Evolutionary conservation across 2,113 vertebrate genomes (phyloP).

Genomic region (Mellivora capensis): DNA sequence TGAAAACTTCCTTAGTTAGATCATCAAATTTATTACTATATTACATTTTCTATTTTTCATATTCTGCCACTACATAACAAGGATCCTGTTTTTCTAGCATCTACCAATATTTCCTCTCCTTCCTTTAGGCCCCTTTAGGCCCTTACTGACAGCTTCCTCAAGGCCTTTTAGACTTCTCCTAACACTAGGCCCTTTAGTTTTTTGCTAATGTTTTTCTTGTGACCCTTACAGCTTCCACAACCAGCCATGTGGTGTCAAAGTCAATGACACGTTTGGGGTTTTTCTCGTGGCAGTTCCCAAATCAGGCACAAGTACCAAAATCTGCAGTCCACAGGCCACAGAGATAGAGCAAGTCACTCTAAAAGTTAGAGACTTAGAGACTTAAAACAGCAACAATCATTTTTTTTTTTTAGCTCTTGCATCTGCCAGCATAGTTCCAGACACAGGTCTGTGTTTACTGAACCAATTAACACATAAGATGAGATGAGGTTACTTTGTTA

Average conservation of each 20-base stretch:
- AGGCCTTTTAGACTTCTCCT: not conserved
- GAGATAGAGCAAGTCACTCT: not conserved
- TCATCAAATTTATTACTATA: not conserved
- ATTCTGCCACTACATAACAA: not conserved
- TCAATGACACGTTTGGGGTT: not conserved
- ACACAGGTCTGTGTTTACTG: not conserved
- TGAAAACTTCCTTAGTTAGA: not conserved
- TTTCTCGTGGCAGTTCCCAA: not conserved
- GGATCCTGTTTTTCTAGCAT: not conserved
- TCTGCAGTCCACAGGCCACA: not conserved
- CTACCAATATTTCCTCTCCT: not conserved
- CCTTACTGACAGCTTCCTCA: not conserved
- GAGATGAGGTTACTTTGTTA: not conserved
- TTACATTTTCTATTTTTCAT: not conserved
- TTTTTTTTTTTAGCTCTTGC: not conserved
- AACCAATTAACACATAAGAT: constrained; percentile 28
- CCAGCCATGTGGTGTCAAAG: not conserved
- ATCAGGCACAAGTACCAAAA: not conserved
- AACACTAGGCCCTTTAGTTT: not conserved
- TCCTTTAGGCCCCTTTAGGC: not conserved
- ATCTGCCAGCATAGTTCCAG: not conserved
- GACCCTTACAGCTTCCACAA: not conserved
- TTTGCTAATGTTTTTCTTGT: not conserved
- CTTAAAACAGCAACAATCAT: not conserved
- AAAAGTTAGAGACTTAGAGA: not conserved